Conservation (phyloP, 2,888 invertebrate genomes). For the Thalpophila matura region DNA sequence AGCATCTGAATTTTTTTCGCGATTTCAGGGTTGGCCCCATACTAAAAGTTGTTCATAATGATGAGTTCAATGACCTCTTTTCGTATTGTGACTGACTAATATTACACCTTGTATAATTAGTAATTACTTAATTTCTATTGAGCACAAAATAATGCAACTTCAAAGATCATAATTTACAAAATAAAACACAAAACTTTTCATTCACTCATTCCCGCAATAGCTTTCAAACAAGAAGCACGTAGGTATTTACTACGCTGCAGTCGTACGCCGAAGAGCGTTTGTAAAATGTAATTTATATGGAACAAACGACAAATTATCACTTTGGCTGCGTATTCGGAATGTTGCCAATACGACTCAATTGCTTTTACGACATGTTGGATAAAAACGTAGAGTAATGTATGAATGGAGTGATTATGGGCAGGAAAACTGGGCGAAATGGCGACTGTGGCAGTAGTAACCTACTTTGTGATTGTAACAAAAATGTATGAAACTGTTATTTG, state of each 20-base stretch:
- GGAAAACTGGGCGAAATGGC: not conserved
- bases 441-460: not conserved
- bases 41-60: no score
- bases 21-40: no score
- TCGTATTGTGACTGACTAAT: no score
- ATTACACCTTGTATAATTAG: no score
- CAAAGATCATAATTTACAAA: not conserved
- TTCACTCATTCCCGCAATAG: constrained; percentile 15
- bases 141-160: not conserved
- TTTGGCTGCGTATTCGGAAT: constrained; percentile 40
- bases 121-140: no score
- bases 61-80: no score
- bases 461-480: not conserved
- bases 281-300: constrained; percentile 46
- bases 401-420: constrained; percentile 23
- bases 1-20: no score
- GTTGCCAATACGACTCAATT: constrained; percentile 54
- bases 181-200: constrained; percentile 9
- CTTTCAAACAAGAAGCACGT: constrained; percentile 1
- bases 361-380: constrained; percentile 36
- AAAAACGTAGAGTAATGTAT: constrained; percentile 7
- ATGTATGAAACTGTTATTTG: no score
- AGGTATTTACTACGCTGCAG: constrained; percentile 19
- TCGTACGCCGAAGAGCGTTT: constrained; percentile 19
- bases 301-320: constrained; percentile 57